A percentile compares a stretch with the other conserved stretches of the same genome.
phyloP scores from a whole-genome alignment of 2,113 vertebrate species.

The Pagrus major region DNA sequence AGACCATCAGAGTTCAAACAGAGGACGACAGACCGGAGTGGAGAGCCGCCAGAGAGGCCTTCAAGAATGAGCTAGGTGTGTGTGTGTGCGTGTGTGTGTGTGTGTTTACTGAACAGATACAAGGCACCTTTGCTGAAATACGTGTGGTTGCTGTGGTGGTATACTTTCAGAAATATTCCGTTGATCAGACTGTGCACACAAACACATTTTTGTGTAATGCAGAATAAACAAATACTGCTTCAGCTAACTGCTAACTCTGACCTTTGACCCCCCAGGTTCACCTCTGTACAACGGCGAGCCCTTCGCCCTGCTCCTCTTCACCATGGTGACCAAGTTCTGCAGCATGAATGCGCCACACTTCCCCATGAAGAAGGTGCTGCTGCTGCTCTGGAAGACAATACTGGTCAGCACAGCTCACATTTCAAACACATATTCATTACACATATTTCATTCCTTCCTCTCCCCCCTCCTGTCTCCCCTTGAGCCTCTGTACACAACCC shows the following conservation, averaged over 20 bases:
- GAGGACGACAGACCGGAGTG: slow-evolving; percentile 89
- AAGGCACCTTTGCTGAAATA: neutral
- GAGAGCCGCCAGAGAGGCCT: slow-evolving; percentile 88
- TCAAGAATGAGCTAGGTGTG: slow-evolving; percentile 91
- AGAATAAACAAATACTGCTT: neutral
- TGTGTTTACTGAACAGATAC: neutral
- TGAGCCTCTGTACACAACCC: too few relatives aligned
- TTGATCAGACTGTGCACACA: neutral
- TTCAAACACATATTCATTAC: too few relatives aligned
- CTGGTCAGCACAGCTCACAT: slow-evolving; percentile 86
- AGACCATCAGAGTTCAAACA: slow-evolving; percentile 89
- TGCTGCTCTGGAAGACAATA: slow-evolving; percentile 96
- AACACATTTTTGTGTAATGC: neutral
- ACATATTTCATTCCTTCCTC: too few relatives aligned
- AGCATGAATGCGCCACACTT: slow-evolving; percentile 96
- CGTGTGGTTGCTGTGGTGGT: neutral
- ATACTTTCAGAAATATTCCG: neutral
- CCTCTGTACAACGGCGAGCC: slow-evolving; percentile 91
- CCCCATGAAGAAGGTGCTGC: slow-evolving; percentile 98
- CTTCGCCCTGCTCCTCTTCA: slow-evolving; percentile 94
- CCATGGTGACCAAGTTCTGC: slow-evolving; percentile 98
- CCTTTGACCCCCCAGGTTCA: slow-evolving; percentile 82
- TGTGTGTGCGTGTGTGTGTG: slow-evolving; percentile 73
- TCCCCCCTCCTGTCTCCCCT: too few relatives aligned
- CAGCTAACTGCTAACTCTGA: neutral